Evolutionary conservation across 1,140 invertebrate genomes (phyloP).

Genomic region (Anoplophora glabripennis): DNA sequence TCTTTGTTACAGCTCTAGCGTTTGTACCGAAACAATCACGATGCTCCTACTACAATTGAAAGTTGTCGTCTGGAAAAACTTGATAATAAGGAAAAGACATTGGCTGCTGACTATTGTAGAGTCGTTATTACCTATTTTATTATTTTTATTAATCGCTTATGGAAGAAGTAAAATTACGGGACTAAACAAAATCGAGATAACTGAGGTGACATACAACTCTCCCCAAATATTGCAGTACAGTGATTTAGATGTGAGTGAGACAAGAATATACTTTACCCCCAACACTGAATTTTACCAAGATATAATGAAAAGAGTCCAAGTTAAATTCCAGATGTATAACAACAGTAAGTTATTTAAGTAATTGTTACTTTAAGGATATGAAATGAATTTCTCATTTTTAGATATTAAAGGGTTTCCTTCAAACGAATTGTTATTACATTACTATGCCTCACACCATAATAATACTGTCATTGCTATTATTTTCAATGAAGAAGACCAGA

Average conservation of each 20-base stretch:
- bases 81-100: slow-evolving; percentile 46
- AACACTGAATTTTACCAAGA: slow-evolving; percentile 34
- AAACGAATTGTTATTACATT: slow-evolving; percentile 24
- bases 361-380: slow-evolving; percentile 7
- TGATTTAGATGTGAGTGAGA: slow-evolving; percentile 23
- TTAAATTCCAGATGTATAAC: slow-evolving; percentile 40
- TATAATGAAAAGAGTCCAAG: slow-evolving; percentile 45
- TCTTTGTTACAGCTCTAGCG: no score
- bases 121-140: slow-evolving; percentile 44
- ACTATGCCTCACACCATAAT: slow-evolving; percentile 25
- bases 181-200: slow-evolving; percentile 35
- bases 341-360: slow-evolving; percentile 41
- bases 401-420: slow-evolving; percentile 30
- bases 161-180: slow-evolving; percentile 36
- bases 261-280: slow-evolving; percentile 47
- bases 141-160: slow-evolving; percentile 44
- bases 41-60: slow-evolving; percentile 24
- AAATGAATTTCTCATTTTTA: slow-evolving; percentile 21
- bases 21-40: no score
- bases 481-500: slow-evolving; percentile 29
- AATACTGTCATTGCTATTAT: slow-evolving; percentile 32
- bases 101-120: slow-evolving; percentile 49
- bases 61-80: slow-evolving; percentile 51
- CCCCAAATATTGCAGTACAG: slow-evolving; percentile 18
- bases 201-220: slow-evolving; percentile 29